Percentiles rank a stretch among this genome's conserved stretches.
Conservation (phyloP, 2,797 vertebrate genomes). For the Pseudomugil gertrudae region DNA sequence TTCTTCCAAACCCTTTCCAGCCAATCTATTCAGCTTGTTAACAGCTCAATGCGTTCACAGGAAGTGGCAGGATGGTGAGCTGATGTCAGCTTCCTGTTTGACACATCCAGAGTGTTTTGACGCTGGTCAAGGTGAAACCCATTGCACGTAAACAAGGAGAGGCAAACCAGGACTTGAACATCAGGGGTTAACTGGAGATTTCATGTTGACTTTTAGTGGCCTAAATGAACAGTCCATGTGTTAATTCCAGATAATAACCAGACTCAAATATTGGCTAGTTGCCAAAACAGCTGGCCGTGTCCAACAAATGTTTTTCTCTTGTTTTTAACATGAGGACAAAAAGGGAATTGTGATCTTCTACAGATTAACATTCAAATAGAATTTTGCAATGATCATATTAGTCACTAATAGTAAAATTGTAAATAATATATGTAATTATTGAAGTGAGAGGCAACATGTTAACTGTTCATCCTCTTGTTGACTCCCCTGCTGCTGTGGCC, state of each 20-base stretch:
- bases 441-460: conserved; percentile 15
- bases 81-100: conserved; percentile 74
- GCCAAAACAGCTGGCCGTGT: conserved; percentile 30
- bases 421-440: conserved; percentile 13
- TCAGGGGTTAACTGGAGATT: conserved; percentile 55
- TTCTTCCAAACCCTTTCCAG: conserved; percentile 7
- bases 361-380: conserved; percentile 8
- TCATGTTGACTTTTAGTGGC: conserved; percentile 18
- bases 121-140: conserved; percentile 66
- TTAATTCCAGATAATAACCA: conserved; percentile 47
- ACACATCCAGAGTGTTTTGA: conserved; percentile 55
- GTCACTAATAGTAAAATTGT: background rate
- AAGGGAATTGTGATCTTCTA: background rate
- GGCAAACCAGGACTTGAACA: conserved; percentile 47
- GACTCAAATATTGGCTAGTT: conserved; percentile 34
- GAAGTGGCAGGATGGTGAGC: conserved; percentile 74
- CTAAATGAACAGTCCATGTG: conserved; percentile 25
- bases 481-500: conserved; percentile 20
- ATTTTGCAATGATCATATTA: background rate
- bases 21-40: conserved; percentile 57
- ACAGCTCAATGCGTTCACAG: conserved; percentile 62
- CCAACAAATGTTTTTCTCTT: conserved; percentile 36
- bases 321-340: conserved; percentile 16
- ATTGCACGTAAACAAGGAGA: conserved; percentile 37
- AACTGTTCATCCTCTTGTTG: conserved; percentile 8